A percentile compares a stretch with the other conserved stretches of the same genome.
phyloP scores from a whole-genome alignment of 2,113 vertebrate genomes.

The Notarius quadriscutis region DNA sequence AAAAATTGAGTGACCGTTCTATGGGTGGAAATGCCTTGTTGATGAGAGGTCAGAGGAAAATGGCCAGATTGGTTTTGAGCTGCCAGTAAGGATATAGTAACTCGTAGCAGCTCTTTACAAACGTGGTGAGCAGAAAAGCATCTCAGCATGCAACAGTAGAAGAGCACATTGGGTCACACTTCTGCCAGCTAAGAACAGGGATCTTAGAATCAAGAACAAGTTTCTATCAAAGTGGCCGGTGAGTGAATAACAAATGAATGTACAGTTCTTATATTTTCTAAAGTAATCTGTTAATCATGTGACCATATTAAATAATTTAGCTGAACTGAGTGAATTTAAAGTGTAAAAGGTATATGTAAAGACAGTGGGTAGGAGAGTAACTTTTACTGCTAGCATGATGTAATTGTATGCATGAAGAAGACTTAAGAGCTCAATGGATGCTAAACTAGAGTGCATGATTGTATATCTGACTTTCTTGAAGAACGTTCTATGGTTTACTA shows the following conservation, averaged over 20 bases:
- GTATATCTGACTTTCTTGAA: slow-evolving; percentile 43
- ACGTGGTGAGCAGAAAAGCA: no score
- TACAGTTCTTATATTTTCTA: background rate
- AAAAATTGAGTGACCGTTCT: no score
- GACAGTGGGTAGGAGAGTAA: background rate
- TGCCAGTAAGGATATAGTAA: no score
- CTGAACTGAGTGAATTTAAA: slow-evolving; percentile 17
- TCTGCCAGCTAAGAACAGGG: no score
- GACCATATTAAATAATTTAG: background rate
- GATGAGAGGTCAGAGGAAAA: no score
- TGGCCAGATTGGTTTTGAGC: no score
- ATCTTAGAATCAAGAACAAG: no score
- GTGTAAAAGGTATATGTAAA: slow-evolving; percentile 24
- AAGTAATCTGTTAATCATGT: background rate
- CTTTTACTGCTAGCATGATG: slow-evolving; percentile 49
- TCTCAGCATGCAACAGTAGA: no score
- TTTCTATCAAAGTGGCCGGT: no score
- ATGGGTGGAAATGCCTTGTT: no score
- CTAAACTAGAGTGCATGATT: slow-evolving; percentile 50
- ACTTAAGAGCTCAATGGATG: slow-evolving; percentile 19
- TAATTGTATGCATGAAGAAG: slow-evolving; percentile 53
- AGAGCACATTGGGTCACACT: no score
- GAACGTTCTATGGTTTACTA: slow-evolving; percentile 28
- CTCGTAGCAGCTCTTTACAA: no score
- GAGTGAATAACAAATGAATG: background rate